Evolutionary conservation across 2,113 vertebrate species (phyloP).

Genomic region (Nerophis lumbriciformis): DNA sequence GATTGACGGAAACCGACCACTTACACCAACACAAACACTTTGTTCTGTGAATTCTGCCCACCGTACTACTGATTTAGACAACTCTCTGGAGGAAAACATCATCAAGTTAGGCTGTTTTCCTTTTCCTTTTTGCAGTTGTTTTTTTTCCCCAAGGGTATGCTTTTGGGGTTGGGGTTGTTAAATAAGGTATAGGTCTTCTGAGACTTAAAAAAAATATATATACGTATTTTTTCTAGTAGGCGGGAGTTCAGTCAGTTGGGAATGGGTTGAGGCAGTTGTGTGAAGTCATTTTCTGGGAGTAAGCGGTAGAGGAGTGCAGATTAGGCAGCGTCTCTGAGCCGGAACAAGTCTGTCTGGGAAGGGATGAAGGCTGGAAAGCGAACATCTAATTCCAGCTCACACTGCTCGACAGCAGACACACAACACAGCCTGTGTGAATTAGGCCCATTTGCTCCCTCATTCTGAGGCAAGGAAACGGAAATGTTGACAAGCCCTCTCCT

Average conservation of each 20-base stretch:
- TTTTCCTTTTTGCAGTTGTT: slow-evolving; percentile 56
- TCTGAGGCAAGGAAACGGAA: slow-evolving; percentile 57
- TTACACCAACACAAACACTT: slow-evolving; percentile 12
- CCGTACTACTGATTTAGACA: slow-evolving; percentile 45
- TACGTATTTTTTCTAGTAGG: slow-evolving; percentile 16
- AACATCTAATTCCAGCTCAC: slow-evolving; percentile 72
- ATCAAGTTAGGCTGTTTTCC: slow-evolving; percentile 63
- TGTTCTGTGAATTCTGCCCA: slow-evolving; percentile 24
- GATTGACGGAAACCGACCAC: slow-evolving; percentile 6
- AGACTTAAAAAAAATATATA: slow-evolving; percentile 2
- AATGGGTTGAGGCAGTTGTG: slow-evolving; percentile 73
- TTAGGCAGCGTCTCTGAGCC: slow-evolving; percentile 75
- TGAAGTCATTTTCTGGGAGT: slow-evolving; percentile 75
- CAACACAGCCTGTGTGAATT: slow-evolving; percentile 68
- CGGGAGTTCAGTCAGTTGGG: slow-evolving; percentile 65
- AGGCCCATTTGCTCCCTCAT: slow-evolving; percentile 69
- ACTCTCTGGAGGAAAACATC: slow-evolving; percentile 55
- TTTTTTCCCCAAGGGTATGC: slow-evolving; percentile 43
- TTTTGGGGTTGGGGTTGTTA: slow-evolving; percentile 66
- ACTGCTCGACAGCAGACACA: slow-evolving; percentile 66
- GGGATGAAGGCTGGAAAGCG: slow-evolving; percentile 72
- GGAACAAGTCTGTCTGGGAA: slow-evolving; percentile 77
- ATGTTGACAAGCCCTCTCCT: slow-evolving; percentile 67
- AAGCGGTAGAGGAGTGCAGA: slow-evolving; percentile 71
- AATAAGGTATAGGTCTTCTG: slow-evolving; percentile 71